Percentiles rank a stretch among this genome's conserved stretches.
Evolutionary conservation across 2,113 vertebrate species (phyloP).

Genomic region (Caracal caracal): DNA sequence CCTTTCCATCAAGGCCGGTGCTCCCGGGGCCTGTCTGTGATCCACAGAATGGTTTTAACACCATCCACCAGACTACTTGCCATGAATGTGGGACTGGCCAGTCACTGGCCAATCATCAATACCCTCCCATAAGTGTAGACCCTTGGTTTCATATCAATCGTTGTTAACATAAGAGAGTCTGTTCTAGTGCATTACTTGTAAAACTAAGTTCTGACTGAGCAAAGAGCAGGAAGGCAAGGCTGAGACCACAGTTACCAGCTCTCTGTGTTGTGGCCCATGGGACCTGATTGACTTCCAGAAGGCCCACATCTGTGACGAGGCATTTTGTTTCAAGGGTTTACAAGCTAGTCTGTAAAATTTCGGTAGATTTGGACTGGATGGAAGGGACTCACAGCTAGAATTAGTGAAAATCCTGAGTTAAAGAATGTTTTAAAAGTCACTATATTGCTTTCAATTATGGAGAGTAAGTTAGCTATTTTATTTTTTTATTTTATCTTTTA

Average conservation of each 20-base stretch:
- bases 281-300: background rate
- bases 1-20: background rate
- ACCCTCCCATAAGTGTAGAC: background rate
- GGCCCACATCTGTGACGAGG: background rate
- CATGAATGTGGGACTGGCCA: background rate
- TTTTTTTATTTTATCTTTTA: background rate
- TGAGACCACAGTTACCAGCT: background rate
- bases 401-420: background rate
- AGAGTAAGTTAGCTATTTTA: background rate
- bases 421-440: background rate
- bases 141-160: background rate
- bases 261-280: background rate
- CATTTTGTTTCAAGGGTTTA: conserved; percentile 37
- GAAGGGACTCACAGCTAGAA: background rate
- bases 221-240: background rate
- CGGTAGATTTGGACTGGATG: background rate
- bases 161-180: background rate
- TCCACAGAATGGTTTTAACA: background rate
- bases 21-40: background rate
- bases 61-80: background rate
- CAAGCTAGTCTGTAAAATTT: background rate
- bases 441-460: conserved; percentile 3
- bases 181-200: background rate
- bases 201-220: background rate
- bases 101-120: background rate